Evolutionary conservation across 1,140 invertebrate genomes (phyloP).

Genomic region (Drosophila orosa): DNA sequence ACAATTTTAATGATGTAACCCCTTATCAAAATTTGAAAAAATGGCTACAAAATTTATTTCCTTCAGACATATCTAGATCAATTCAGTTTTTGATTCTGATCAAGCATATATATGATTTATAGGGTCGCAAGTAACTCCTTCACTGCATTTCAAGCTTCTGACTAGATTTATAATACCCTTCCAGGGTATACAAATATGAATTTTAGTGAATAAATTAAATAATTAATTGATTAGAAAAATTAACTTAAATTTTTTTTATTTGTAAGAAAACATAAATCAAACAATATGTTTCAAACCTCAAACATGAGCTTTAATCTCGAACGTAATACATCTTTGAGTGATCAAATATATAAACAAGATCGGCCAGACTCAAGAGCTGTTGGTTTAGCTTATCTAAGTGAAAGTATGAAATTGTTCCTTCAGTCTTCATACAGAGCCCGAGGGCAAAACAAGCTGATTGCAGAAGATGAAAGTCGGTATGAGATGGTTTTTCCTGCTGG

Average conservation of each 20-base stretch:
- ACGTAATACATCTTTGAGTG: background rate
- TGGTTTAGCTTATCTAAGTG: constrained; percentile 8
- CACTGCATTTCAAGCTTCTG: too few relatives aligned
- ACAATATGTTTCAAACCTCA: background rate
- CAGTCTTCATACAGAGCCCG: background rate
- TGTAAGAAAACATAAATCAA: too few relatives aligned
- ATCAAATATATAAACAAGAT: background rate
- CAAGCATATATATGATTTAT: too few relatives aligned
- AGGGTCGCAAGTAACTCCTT: too few relatives aligned
- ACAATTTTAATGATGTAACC: too few relatives aligned
- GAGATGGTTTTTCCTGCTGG: background rate
- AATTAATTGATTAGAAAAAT: background rate
- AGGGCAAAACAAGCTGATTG: background rate
- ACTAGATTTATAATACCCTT: too few relatives aligned
- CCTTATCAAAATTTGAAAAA: too few relatives aligned
- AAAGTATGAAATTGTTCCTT: background rate
- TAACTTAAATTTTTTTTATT: background rate
- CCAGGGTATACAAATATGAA: too few relatives aligned
- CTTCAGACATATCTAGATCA: too few relatives aligned
- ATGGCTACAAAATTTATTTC: too few relatives aligned
- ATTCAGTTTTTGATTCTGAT: too few relatives aligned
- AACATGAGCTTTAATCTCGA: background rate
- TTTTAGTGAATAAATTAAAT: background rate
- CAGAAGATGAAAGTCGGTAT: background rate
- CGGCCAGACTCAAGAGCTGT: background rate